Evolutionary conservation across 2,888 invertebrate species (phyloP), one percentile per base, ranked within the genome.

Genomic region (Calephelis perditalis): DNA sequence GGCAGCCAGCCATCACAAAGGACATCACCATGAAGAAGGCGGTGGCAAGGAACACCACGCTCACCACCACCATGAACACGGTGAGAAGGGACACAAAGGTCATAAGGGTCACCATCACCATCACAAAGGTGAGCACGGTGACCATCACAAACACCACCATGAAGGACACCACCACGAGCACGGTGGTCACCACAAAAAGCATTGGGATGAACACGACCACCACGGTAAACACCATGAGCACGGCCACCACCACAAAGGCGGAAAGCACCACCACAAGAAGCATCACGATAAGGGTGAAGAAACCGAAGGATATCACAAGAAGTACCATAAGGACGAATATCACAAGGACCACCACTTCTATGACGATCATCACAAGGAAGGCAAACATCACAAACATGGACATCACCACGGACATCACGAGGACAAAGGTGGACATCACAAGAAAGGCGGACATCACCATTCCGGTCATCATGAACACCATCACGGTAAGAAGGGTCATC

Each of bases 271-370:
- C 49, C 94, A 95, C 74, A 95, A 96, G 78, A 95, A 95, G 74
- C 95, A 95, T 49, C 96, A 96, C 82, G 96, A 96, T 76, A 96
- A 96, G 77, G 96, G 96, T 0, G 95, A 95, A 73, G 95, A 96
- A 72, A 95, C 95, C 57, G 93, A 95, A 67, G 96, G 96, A 9
- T 96, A 95, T 80, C 96, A 96, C 77, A 95, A 96, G 83, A 96
- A 96, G 73, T 94, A 95, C 72, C 95, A 96, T 81, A 96, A 97
- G 78, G 96, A 96, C 76, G 96, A 96, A 77, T 96, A 94, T 81
- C 94, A 95, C 75, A 96, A 96, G 81, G 95, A 96, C 73, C 96
- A 96, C 78, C 96, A 96, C 89, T 96, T 96, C 91, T 96, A 96
- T 82, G 96, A 96, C 71, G 96, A 96, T 77, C 94, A 94, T 75